These are phyloP conservation scores for Eudemis profundana DNA, from an alignment of 2,888 invertebrate genomes.

Conservation along the genomic window DNA sequence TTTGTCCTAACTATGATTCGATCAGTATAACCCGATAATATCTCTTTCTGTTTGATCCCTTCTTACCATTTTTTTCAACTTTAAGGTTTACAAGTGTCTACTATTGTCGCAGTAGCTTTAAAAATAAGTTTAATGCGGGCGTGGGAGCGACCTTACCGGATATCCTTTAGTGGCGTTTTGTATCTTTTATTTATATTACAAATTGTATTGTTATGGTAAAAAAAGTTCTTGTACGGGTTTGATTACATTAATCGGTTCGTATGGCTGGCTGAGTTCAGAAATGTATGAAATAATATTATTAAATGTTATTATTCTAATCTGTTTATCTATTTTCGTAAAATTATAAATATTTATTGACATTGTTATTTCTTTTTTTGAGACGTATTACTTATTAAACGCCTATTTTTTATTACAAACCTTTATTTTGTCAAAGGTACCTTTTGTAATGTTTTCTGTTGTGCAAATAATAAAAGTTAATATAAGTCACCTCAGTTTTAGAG, in stretches of 20 bases:
- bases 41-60: slow-evolving; percentile 60
- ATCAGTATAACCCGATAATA: slow-evolving; percentile 61
- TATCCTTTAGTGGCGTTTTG: slow-evolving; percentile 69
- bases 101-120: slow-evolving; percentile 60
- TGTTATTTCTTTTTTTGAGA: too few relatives aligned
- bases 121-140: slow-evolving; percentile 62
- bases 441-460: too few relatives aligned
- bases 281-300: too few relatives aligned
- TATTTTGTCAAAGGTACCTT: too few relatives aligned
- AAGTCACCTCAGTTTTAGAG: background rate
- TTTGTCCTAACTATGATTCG: slow-evolving; percentile 42
- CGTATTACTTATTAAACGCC: too few relatives aligned
- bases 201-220: slow-evolving; percentile 51
- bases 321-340: too few relatives aligned
- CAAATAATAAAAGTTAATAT: too few relatives aligned
- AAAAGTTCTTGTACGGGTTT: slow-evolving; percentile 13
- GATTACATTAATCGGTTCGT: slow-evolving; percentile 19
- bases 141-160: slow-evolving; percentile 76
- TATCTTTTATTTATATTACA: slow-evolving; percentile 58
- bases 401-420: too few relatives aligned
- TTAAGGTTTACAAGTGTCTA: slow-evolving; percentile 59
- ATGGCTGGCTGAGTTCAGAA: background rate
- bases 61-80: slow-evolving; percentile 50
- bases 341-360: too few relatives aligned
- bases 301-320: too few relatives aligned